Conservation (phyloP, 2,888 invertebrate genomes). For the Calliphora vomitoria region DNA sequence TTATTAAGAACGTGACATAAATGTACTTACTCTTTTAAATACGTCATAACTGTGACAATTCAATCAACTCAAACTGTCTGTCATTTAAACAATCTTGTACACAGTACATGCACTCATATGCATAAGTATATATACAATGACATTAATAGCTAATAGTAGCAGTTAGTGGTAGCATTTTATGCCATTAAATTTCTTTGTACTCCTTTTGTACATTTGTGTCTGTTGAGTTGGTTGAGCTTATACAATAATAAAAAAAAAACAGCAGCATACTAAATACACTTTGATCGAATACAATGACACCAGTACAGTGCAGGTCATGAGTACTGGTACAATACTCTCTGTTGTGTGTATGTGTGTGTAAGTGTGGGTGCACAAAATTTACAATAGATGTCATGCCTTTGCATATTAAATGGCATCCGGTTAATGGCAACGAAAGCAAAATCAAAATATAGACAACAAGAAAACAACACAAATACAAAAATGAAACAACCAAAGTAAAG, state of each 20-base stretch:
- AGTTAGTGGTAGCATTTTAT: too few relatives aligned
- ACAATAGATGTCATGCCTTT: conserved; percentile 43
- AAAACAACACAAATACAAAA: conserved; percentile 5
- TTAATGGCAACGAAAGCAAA: conserved; percentile 41
- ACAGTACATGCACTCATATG: too few relatives aligned
- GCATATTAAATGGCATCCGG: conserved; percentile 49
- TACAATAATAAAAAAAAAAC: conserved; percentile 40
- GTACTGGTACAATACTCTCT: not conserved
- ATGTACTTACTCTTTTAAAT: not conserved
- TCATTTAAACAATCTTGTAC: too few relatives aligned
- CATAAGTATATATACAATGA: too few relatives aligned
- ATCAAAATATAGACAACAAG: conserved; percentile 21
- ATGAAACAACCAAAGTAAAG: not conserved
- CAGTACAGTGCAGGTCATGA: not conserved
- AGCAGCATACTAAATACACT: not conserved
- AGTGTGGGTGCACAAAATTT: not conserved
- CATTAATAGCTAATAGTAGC: too few relatives aligned
- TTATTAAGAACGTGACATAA: not conserved
- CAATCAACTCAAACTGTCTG: not conserved
- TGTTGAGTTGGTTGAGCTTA: conserved; percentile 39
- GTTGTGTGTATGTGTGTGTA: not conserved
- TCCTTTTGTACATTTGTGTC: not conserved
- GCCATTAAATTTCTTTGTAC: not conserved
- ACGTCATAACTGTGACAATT: conserved; percentile 2
- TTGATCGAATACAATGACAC: not conserved